Conservation (phyloP, 1,140 invertebrate species). For the Stegodyphus dumicola region DNA sequence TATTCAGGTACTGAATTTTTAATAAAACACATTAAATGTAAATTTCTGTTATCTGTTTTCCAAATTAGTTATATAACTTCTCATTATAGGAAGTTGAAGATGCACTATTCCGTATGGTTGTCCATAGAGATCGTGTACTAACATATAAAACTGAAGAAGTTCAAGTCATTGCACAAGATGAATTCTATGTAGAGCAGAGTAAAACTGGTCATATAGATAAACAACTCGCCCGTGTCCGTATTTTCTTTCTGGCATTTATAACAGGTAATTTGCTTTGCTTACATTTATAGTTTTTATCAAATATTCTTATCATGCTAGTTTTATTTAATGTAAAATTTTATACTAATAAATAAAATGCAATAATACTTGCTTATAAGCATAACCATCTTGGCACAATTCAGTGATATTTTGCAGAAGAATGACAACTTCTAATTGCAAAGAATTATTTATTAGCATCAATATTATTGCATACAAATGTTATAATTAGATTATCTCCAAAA, state of each 20-base stretch:
- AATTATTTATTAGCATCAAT: too few species aligned
- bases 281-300: conserved; percentile 61
- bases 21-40: background rate
- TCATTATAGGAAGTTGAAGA: conserved; percentile 62
- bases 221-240: conserved; percentile 92
- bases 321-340: background rate
- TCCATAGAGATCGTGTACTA: conserved; percentile 87
- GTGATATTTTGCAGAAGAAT: too few species aligned
- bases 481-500: too few species aligned
- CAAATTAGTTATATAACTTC: background rate
- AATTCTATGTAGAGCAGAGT: conserved; percentile 93
- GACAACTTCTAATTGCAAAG: too few species aligned
- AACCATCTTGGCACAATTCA: too few species aligned
- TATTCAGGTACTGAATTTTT: conserved; percentile 77
- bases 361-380: too few species aligned
- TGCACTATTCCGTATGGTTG: conserved; percentile 80
- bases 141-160: conserved; percentile 98
- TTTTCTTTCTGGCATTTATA: conserved; percentile 95
- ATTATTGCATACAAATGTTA: too few species aligned
- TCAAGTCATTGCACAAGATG: conserved; percentile 95
- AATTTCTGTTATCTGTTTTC: background rate
- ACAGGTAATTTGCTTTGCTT: conserved; percentile 68
- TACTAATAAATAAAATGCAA: too few species aligned
- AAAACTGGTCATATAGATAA: conserved; percentile 84
- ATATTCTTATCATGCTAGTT: conserved; percentile 62